Evolutionary conservation across 2,888 invertebrate genomes (phyloP).

Genomic region (Lacanobia oleracea): DNA sequence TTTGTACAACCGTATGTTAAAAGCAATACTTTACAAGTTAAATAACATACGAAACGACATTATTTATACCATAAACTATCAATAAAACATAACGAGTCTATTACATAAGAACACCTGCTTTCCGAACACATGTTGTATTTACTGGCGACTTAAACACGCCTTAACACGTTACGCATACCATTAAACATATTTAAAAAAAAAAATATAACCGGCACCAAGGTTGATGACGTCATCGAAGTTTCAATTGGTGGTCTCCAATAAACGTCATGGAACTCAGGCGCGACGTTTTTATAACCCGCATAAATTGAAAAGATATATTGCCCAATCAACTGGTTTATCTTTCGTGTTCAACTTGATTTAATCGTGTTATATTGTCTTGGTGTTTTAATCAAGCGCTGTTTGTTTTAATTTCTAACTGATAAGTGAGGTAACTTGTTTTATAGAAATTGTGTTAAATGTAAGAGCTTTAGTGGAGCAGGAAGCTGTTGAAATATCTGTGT

Average conservation of each 20-base stretch:
- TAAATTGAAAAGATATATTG: constrained; percentile 73
- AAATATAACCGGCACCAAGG: constrained; percentile 49
- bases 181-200: constrained; percentile 23
- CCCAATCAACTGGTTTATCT: constrained; percentile 69
- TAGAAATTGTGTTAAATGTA: constrained; percentile 35
- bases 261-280: constrained; percentile 65
- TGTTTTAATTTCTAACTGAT: constrained; percentile 29
- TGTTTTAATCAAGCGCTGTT: constrained; percentile 39
- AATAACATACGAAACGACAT: constrained; percentile 14
- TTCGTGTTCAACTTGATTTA: constrained; percentile 66
- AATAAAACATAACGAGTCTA: constrained; percentile 40
- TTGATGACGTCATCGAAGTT: constrained; percentile 65
- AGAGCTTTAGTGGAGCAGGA: constrained; percentile 23
- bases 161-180: constrained; percentile 45
- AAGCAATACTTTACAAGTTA: constrained; percentile 20
- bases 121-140: constrained; percentile 54
- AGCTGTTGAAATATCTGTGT: constrained; percentile 40
- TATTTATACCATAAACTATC: constrained; percentile 37
- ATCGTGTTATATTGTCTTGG: constrained; percentile 54
- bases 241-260: constrained; percentile 65
- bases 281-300: constrained; percentile 72
- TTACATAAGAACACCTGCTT: constrained; percentile 58
- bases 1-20: constrained; percentile 43
- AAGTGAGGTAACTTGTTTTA: constrained; percentile 39
- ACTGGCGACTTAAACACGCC: constrained; percentile 36